A percentile compares a stretch with the other conserved stretches of the same genome.
Conservation (phyloP, 2,113 vertebrate genomes). For the Chauna torquata region DNA sequence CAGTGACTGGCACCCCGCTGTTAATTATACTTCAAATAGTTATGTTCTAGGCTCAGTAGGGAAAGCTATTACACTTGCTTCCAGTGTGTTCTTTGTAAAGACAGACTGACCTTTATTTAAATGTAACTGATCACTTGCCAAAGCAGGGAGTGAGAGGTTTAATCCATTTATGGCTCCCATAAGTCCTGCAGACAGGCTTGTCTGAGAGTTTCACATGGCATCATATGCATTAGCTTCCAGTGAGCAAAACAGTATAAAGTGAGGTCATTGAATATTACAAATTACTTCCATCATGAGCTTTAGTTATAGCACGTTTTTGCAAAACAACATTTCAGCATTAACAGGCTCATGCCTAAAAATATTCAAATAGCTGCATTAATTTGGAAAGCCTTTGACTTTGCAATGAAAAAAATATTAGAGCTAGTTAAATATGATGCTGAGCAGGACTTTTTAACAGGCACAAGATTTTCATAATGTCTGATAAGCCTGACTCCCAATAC, state of each 20-base stretch:
- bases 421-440: constrained; percentile 5
- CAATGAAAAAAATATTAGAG: constrained; percentile 5
- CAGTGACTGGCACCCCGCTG: constrained; percentile 59
- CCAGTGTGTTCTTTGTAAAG: constrained; percentile 68
- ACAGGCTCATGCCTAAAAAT: constrained; percentile 4
- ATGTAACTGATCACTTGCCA: constrained; percentile 70
- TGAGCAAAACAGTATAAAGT: constrained; percentile 59
- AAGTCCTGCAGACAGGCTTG: constrained; percentile 41
- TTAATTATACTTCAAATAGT: constrained; percentile 77
- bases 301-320: constrained; percentile 32
- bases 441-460: neutral
- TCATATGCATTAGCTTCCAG: constrained; percentile 20
- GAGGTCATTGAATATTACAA: constrained; percentile 52
- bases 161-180: constrained; percentile 58
- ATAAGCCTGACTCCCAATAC: neutral
- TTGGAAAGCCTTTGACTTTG: constrained; percentile 18
- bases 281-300: constrained; percentile 48
- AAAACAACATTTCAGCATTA: neutral
- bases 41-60: constrained; percentile 64
- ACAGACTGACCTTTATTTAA: constrained; percentile 72
- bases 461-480: constrained; percentile 33
- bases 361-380: constrained; percentile 8
- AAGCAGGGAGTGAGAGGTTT: constrained; percentile 61
- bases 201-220: constrained; percentile 56
- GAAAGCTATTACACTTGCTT: constrained; percentile 69